These are phyloP conservation scores for Chaetophractus vellerosus DNA, from an alignment of 2,797 vertebrate species.

Conservation along the genomic window DNA sequence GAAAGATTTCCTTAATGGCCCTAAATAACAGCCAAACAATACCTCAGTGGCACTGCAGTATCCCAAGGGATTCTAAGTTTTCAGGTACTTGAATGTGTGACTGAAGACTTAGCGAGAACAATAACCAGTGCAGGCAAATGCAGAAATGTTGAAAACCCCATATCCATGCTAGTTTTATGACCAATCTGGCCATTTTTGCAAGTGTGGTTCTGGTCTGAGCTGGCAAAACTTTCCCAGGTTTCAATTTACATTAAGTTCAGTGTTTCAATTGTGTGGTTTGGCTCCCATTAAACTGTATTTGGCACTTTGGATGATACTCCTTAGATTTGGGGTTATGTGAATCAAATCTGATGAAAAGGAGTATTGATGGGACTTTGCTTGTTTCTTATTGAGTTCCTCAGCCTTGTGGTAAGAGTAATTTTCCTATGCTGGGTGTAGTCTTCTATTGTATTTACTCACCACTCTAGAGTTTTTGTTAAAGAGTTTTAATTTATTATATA, in stretches of 20 bases:
- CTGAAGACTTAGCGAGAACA: constrained; percentile 10
- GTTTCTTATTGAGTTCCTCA: constrained; percentile 54
- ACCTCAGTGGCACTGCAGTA: constrained; percentile 3
- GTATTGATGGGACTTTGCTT: constrained; percentile 17
- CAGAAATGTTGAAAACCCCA: constrained; percentile 57
- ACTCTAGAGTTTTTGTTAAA: constrained; percentile 22
- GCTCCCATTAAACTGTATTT: constrained; percentile 44
- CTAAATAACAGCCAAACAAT: constrained; percentile 32
- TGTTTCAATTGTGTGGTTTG: constrained; percentile 77
- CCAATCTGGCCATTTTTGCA: constrained; percentile 61
- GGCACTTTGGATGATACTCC: constrained; percentile 55
- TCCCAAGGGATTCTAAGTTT: constrained; percentile 45
- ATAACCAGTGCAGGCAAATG: not conserved
- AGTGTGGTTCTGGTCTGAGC: constrained; percentile 51
- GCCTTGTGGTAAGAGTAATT: not conserved
- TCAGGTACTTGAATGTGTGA: constrained; percentile 48
- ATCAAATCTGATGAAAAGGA: constrained; percentile 67
- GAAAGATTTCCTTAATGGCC: constrained; percentile 47
- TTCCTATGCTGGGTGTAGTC: not conserved
- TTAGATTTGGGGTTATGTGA: constrained; percentile 58
- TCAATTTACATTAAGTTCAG: constrained; percentile 73
- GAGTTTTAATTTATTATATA: constrained; percentile 33
- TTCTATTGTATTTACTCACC: constrained; percentile 14
- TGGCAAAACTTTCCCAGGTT: constrained; percentile 66
- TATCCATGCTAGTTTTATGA: constrained; percentile 43